These are phyloP conservation scores for Zingel zingel DNA, from an alignment of 2,113 vertebrate genomes.

Conservation along the genomic window DNA sequence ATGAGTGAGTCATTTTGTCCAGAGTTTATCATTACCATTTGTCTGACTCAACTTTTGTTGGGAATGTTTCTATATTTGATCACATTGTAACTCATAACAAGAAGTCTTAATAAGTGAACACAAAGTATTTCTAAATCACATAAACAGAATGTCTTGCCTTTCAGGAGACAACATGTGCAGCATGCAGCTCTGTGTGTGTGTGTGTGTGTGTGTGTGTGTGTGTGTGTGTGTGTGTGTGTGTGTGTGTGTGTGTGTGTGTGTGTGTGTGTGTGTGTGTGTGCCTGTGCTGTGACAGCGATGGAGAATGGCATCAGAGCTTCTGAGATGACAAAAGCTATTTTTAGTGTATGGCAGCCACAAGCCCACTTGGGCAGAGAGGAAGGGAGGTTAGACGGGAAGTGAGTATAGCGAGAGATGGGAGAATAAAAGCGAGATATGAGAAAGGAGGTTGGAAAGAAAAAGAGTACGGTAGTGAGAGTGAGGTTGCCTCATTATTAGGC, in stretches of 20 bases:
- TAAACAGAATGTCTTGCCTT: slow-evolving; percentile 33
- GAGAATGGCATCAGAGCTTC: slow-evolving; percentile 53
- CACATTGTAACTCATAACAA: neutral
- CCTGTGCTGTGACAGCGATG: slow-evolving; percentile 53
- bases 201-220: neutral
- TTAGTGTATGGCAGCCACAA: slow-evolving; percentile 64
- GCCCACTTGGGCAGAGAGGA: slow-evolving; percentile 45
- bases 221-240: slow-evolving; percentile 16
- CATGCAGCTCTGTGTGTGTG: neutral
- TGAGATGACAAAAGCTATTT: slow-evolving; percentile 76
- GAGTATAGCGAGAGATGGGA: neutral
- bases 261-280: slow-evolving; percentile 11
- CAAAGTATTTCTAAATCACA: neutral
- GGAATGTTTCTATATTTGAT: slow-evolving; percentile 28
- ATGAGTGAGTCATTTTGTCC: slow-evolving; percentile 42
- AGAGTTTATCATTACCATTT: slow-evolving; percentile 7
- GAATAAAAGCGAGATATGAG: neutral
- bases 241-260: slow-evolving; percentile 7
- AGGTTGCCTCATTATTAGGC: neutral
- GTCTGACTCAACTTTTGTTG: neutral
- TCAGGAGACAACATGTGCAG: slow-evolving; percentile 1
- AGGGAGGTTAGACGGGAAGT: slow-evolving; percentile 35
- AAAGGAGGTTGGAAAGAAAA: neutral
- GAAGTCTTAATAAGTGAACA: slow-evolving; percentile 4
- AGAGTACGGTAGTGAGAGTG: neutral